phyloP scores from a whole-genome alignment of 2,797 vertebrate species.

The Chaunax sp. region DNA sequence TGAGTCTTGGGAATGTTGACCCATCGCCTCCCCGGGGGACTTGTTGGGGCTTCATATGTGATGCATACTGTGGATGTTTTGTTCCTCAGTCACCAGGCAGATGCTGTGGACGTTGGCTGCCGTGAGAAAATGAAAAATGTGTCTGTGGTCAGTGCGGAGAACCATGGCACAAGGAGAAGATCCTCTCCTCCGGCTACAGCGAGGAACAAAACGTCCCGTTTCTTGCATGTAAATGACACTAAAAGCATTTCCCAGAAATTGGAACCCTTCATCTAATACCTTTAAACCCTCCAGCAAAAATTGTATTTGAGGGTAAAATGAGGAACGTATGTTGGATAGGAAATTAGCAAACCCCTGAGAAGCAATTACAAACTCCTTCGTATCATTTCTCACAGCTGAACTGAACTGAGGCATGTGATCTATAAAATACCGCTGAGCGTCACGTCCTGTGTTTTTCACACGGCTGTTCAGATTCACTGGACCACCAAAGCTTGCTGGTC shows the following conservation, averaged over 20 bases:
- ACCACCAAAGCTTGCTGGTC: too few species aligned
- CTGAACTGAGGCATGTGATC: not conserved
- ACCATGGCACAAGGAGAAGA: constrained; percentile 54
- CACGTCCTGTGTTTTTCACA: constrained; percentile 9
- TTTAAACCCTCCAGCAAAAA: constrained; percentile 15
- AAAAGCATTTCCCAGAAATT: constrained; percentile 57
- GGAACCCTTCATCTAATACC: constrained; percentile 34
- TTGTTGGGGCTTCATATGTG: constrained; percentile 61
- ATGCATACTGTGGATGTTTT: constrained; percentile 68
- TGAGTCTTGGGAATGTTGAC: constrained; percentile 50
- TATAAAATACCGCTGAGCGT: not conserved
- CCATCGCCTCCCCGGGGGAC: constrained; percentile 45
- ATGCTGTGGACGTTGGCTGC: constrained; percentile 41
- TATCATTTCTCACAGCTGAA: constrained; percentile 4
- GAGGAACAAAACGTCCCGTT: constrained; percentile 59
- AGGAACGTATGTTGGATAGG: not conserved
- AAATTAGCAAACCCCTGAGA: constrained; percentile 1
- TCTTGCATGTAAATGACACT: constrained; percentile 44
- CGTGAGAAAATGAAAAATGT: constrained; percentile 72
- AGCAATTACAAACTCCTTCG: constrained; percentile 10
- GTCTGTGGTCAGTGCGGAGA: constrained; percentile 65
- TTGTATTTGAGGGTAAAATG: not conserved
- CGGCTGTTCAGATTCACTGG: not conserved
- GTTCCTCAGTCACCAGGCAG: constrained; percentile 43
- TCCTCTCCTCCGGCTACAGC: constrained; percentile 49